Evolutionary conservation across 2,888 invertebrate species (phyloP).

Genomic region (Diloba caeruleocephala): DNA sequence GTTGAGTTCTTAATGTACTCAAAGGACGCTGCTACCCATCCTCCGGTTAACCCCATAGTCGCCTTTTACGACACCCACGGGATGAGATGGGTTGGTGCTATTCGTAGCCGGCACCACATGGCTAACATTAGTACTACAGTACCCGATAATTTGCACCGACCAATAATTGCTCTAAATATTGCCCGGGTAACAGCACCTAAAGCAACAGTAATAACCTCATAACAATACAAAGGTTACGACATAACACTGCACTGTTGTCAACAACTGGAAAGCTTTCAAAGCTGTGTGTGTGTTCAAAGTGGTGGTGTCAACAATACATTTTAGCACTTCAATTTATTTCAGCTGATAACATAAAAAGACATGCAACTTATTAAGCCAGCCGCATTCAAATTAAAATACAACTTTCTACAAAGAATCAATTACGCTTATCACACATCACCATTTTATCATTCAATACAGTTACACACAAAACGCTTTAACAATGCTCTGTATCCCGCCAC

Average conservation of each 20-base stretch:
- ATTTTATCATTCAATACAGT: conserved; percentile 31
- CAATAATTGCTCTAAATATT: too few species aligned
- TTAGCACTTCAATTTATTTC: conserved; percentile 32
- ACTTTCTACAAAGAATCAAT: conserved; percentile 44
- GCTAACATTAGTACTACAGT: too few species aligned
- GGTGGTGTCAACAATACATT: conserved; percentile 35
- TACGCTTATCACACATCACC: conserved; percentile 41
- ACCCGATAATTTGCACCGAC: too few species aligned
- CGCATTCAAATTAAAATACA: conserved; percentile 25
- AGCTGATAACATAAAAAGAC: conserved; percentile 20
- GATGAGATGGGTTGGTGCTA: too few species aligned
- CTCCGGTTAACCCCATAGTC: too few species aligned
- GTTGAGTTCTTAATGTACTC: too few species aligned
- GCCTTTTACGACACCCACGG: too few species aligned
- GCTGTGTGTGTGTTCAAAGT: too few species aligned
- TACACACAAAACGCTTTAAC: conserved; percentile 41
- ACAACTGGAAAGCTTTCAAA: too few species aligned
- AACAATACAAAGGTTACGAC: background rate
- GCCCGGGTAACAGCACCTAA: background rate
- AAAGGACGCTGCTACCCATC: too few species aligned
- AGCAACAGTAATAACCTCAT: background rate
- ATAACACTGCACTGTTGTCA: background rate
- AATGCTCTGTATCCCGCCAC: conserved; percentile 32
- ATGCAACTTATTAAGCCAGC: conserved; percentile 13
- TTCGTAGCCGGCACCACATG: too few species aligned